Evolutionary conservation across 2,797 vertebrate species (phyloP).

Genomic region (Mycteria americana): DNA sequence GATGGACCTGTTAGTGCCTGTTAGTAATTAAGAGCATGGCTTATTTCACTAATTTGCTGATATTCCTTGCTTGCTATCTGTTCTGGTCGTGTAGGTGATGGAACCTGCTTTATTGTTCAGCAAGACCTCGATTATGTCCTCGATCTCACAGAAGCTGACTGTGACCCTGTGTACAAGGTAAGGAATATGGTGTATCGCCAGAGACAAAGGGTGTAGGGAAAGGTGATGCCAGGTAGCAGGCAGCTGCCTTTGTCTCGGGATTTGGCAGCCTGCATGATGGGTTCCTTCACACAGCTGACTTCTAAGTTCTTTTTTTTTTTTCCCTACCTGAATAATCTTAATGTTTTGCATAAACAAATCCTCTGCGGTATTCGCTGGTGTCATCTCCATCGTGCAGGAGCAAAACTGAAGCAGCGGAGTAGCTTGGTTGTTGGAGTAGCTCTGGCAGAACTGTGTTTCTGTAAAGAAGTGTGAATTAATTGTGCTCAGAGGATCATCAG

Average conservation of each 20-base stretch:
- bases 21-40: rapidly evolving
- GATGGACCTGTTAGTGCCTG: rapidly evolving
- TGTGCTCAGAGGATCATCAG: neutral
- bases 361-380: rapidly evolving
- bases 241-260: neutral
- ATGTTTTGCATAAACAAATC: neutral
- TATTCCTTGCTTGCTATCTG: neutral
- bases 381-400: rapidly evolving
- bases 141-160: constrained; percentile 76
- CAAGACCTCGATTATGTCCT: constrained; percentile 76
- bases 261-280: neutral
- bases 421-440: neutral
- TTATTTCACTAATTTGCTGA: neutral
- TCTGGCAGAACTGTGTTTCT: neutral
- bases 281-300: neutral
- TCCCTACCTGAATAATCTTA: neutral
- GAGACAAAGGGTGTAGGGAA: neutral
- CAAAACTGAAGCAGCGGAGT: neutral
- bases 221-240: neutral
- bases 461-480: neutral
- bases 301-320: neutral
- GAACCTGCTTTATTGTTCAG: constrained; percentile 76
- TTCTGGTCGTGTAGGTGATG: constrained; percentile 66
- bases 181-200: rapidly evolving
- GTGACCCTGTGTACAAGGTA: constrained; percentile 78